Evolutionary conservation across 1,140 invertebrate species (phyloP), one percentile per base, ranked within the genome.

Genomic region (Lasioglossum albipes): DNA sequence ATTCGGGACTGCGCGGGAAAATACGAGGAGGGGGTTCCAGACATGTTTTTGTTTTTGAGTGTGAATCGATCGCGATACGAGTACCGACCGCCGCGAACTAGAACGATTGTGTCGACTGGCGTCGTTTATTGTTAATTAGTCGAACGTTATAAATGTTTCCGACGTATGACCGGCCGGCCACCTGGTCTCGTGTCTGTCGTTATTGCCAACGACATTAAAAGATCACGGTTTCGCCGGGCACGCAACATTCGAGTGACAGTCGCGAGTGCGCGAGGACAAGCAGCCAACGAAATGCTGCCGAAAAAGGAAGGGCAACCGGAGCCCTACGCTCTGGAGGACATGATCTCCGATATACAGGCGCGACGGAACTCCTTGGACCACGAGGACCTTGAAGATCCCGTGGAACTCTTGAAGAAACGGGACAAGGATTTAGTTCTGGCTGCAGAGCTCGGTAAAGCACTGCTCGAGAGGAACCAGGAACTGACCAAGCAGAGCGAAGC

Each of bases 381-480:
- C 31, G 86, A 92, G 78, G 91, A 90, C n/a, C 45, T 93, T 94
- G 68, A 94, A 67, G 97, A 98, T 91, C 94, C 98, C 0, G 96
- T 96, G 94, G 95, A 95, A 22, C 96, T 98, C 89, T 93, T 99
- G 31, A 97, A 97, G 85, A 97, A 98, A 93, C 98, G 99, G 91
- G 98, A 99, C 89, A 96, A 97, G 81, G 98, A 99, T 91, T 95
- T 99, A 16, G 95, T 98, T 36, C 93, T 99, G 69, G 98, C 98
- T 0, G 98, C 98, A 1, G 98, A 99, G 92, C 94, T 99, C 52
- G 98, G 98, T 31, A 99, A 99, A 92, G 98, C 98, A 0, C 93
- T 99, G 66, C 94, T 99, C 72, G 98, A 99, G 87, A 97, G 97
- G 89, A 99, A 99, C 91, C 97, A 98, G 89, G 97, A 99, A 89